These are phyloP conservation scores for Chironomus riparius DNA, from an alignment of 2,888 invertebrate species.

Conservation along the genomic window DNA sequence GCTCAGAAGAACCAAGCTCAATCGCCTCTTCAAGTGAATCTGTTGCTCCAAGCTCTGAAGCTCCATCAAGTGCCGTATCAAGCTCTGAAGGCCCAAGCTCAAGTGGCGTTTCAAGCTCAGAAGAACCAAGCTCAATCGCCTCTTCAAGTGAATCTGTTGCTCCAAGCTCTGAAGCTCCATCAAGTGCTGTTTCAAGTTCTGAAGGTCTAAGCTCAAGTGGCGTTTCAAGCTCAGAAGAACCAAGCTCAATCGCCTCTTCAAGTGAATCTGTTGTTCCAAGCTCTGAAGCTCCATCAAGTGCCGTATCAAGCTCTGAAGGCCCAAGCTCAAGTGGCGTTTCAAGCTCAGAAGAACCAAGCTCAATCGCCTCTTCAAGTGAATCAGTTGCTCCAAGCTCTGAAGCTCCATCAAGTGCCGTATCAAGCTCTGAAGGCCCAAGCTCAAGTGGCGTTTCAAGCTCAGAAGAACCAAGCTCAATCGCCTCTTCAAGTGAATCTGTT, in stretches of 20 bases:
- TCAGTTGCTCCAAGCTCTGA: not conserved
- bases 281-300: not conserved
- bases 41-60: not conserved
- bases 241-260: not conserved
- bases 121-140: not conserved
- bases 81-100: not conserved
- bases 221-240: not conserved
- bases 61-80: not conserved
- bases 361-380: not conserved
- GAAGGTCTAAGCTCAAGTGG: not conserved
- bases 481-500: not conserved
- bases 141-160: not conserved
- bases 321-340: not conserved
- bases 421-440: not conserved
- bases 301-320: not conserved
- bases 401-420: not conserved
- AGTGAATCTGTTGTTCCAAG: not conserved
- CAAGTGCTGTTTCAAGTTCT: not conserved
- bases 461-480: not conserved
- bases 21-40: not conserved
- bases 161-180: not conserved
- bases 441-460: too few relatives aligned
- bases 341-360: not conserved
- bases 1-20: not conserved
- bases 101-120: not conserved